Evolutionary conservation across 2,888 invertebrate species (phyloP), one percentile per base, ranked within the genome.

Genomic region (Thereva nobilitata): DNA sequence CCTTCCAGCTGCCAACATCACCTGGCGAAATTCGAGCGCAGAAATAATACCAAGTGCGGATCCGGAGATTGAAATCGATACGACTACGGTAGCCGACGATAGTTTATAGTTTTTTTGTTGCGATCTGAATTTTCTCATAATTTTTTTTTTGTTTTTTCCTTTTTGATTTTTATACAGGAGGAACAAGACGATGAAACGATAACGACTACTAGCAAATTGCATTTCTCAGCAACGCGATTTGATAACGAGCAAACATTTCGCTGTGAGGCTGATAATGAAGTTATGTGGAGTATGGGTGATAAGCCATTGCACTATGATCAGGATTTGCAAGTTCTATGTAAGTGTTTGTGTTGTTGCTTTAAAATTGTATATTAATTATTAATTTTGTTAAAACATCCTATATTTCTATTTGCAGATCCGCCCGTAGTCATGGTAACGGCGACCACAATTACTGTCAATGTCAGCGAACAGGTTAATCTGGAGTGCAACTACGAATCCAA

Each of bases 401-500:
- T 8, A 40, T 9, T 9, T 55, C 44, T 47, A 35, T 23, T 54
- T 54, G 3, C 84, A 95, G 95, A 93, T 86, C 90, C 93, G 0
- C 95, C 95, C 4, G 89, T 92, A 67, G 91, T 95, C 4, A 85
- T 83, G 66, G 88, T 94, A 64, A 85, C 84, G 57, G 92, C 93
- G 0, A 84, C 84, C 40, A 90, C 90, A 77, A 85, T 91, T 70
- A 91, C 91, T 0, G 89, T 90, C 4, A 89, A 91, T 73, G 95
- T 94, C 79, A 87, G 88, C 9, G 85, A 86, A 42, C 87, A 89
- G 72, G 85, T 92, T 53, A 82, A 90, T 45, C 85, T 95, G 61
- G 86, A 87, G 71, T 95, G 95, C 79, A 86, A 88, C 74, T 94
- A 93, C 77, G 89, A 89, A 71, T 92, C 95, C 66, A 95, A 95